Evolutionary conservation across 2,797 vertebrate genomes (phyloP), one percentile per base, ranked within the genome.

Genomic region (Eospalax fontanierii): DNA sequence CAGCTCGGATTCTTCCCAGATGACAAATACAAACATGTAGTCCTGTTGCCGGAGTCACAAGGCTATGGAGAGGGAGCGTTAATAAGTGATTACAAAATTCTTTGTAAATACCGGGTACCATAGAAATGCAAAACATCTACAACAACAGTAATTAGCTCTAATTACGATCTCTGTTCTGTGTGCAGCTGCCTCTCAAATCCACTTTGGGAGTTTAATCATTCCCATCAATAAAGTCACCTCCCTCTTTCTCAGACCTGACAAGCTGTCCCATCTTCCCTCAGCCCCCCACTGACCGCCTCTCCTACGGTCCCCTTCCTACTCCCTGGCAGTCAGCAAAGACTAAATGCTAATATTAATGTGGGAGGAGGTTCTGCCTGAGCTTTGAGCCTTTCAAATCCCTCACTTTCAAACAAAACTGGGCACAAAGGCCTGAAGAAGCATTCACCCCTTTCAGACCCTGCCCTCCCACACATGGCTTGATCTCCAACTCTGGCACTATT

Each of bases 61-160:
- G 95, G 87, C 83, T 95, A 59, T 85, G 73, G 65, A 80, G 68
- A 78, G 30, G 81, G 59, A 90, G 82, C 95, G 71, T 96, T 97
- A 97, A 97, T 95, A 83, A 97, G 33, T 75, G 82, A 96, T 96
- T 96, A 95, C 95, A 97, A 93, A 97, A 96, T 94, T 92, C 95
- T 95, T 85, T 79, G 92, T 94, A 95, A 97, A 96, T 95, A 96
- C 88, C 95, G 93, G 94, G 89, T 76, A 35, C 94, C 65, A 50
- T 68, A 89, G 95, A 97, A 93, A 97, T 97, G 95, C 73, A 94
- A 93, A 97, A 88, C 95, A 96, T 96, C 65, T 71, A 93, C 90
- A 92, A 96, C 92, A 97, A 96, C 96, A 97, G 91, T 96, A 97
- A 97, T 97, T 97, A 97, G 90, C 88, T 91, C 96, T 96, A 97